Base-by-base conservation (phyloP, 2,797 vertebrate genomes). In the Notamacropus eugenii region DNA sequence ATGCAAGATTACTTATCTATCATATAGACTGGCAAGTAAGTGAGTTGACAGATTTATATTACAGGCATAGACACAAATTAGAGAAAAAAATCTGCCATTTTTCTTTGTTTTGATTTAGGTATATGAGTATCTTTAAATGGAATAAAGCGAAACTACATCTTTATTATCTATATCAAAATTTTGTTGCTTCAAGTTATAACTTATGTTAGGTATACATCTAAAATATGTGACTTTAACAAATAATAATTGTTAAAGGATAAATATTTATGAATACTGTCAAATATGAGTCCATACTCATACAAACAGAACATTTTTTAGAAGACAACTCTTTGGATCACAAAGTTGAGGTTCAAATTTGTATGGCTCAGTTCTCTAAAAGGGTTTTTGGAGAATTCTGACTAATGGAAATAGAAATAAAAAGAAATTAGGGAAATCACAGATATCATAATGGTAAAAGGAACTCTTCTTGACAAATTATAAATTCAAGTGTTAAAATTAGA, bases 231-330 rank as follows among this genome's bases (percentile, higher is more conserved):
- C 67, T 40, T 82, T 46, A 22, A 19, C 29, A 93, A 96, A 92
- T 57, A 28, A 14, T 57, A 93, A 94, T 91, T 28, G 56, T 55
- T 93, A 24, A 92, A 54, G 11, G 93, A 90, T 28, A 92, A 59
- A 94, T 40, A 4, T 91, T 90, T 93, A 56, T 29, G 74, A 93
- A 90, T n/a, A 87, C 34, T 91, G 87, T 28, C n/a, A 90, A 46
- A 74, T 55, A 57, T 50, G 62, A 22, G 56, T 67, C n/a, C 3
- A 29, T 90, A 92, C 6, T 94, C 90, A 92, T 82, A 57, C 24
- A 93, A 93, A 96, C 6, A 56, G 90, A 96, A 93, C 0, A 34
- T 24, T 50, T 96, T 93, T 96, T 90, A 94, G 90, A 74, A 93
- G 90, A 94, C 52, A 87, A 22, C 54, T 90, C 59, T 91, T 40